phyloP scores from a whole-genome alignment of 2,888 invertebrate genomes.

The Drosophila ezoana region DNA sequence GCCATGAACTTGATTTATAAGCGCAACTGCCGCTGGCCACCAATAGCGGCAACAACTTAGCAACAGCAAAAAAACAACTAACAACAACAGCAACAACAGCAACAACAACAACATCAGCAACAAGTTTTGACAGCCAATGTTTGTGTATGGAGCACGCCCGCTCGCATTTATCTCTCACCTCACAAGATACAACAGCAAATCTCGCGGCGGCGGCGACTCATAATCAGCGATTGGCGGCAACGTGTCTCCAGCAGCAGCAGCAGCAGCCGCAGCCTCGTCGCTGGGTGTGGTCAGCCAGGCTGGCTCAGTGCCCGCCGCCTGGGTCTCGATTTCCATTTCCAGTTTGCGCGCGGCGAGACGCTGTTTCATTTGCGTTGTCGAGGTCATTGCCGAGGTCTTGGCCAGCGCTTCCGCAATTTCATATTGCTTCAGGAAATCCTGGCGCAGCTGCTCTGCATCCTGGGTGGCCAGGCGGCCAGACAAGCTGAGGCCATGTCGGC shows the following conservation, averaged over 20 bases:
- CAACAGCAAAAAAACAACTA: conserved; percentile 23
- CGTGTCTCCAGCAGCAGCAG: conserved; percentile 66
- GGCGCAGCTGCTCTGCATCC: conserved; percentile 50
- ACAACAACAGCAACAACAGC: conserved; percentile 25
- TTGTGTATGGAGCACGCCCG: conserved; percentile 17
- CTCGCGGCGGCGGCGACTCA: conserved; percentile 86
- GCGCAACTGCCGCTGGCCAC: conserved; percentile 52
- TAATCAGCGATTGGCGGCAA: conserved; percentile 84
- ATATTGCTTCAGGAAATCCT: conserved; percentile 85
- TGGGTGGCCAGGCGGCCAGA: conserved; percentile 52
- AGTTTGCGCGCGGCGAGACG: conserved; percentile 86
- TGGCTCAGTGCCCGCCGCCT: conserved; percentile 22
- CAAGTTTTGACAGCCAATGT: conserved; percentile 42
- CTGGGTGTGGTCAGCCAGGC: conserved; percentile 46
- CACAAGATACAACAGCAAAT: conserved; percentile 88
- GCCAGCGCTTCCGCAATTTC: conserved; percentile 87
- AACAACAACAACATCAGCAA: conserved; percentile 38
- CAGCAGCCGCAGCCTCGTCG: conserved; percentile 40
- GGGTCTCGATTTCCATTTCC: conserved; percentile 85
- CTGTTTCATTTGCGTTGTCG: conserved; percentile 86
- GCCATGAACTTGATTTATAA: conserved; percentile 77
- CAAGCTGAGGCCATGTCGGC: conserved; percentile 66
- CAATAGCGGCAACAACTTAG: conserved; percentile 15
- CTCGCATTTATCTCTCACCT: conserved; percentile 85
- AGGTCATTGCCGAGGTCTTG: conserved; percentile 87